Evolutionary conservation across 2,113 vertebrate species (phyloP), one percentile per base, ranked within the genome.

Genomic region (Spermophilus dauricus): DNA sequence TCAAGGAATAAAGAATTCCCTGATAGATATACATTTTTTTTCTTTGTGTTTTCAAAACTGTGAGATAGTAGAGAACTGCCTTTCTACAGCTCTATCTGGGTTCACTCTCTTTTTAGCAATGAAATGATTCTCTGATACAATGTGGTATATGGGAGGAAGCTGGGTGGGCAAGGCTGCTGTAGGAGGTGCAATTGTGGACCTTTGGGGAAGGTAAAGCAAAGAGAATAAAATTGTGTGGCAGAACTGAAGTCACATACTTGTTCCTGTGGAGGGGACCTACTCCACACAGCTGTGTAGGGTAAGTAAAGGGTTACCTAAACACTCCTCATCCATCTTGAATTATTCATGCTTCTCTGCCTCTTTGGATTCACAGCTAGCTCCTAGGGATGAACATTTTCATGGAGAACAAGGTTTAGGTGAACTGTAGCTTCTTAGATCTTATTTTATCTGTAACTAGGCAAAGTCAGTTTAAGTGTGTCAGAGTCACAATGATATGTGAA

Each of bases 361-460:
- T 94, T 63, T 91, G 91, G 48, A 75, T 91, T 84, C 63, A 32
- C 22, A 63, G 56, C 61, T 72, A 45, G 63, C 67, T 73, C 45
- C 94, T 56, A 39, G 42, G 94, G 69, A 73, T 48, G 39, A 91
- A 78, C 39, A 85, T 95, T 94, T 89, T 94, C 93, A 65, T 30
- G 42, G 80, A 95, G 81, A 39, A 69, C 67, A 81, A 82, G 83
- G 70, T 86, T 89, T 95, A 86, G 30, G 67, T 78, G 83, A 96
- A 95, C 77, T 34, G 39, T 17, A 5, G 14, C 37, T 91, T 72
- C 78, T 78, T 28, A 61, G 90, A 88, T 90, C 26, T 90, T 70
- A 81, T 28, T 95, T 82, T 32, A 61, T 93, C 75, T 84, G 2
- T 96, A 93, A 87, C n/a, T 63, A 91, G 86, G n/a, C 18, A 53